phyloP scores from a whole-genome alignment of 2,113 vertebrate genomes.

The Progne subis region DNA sequence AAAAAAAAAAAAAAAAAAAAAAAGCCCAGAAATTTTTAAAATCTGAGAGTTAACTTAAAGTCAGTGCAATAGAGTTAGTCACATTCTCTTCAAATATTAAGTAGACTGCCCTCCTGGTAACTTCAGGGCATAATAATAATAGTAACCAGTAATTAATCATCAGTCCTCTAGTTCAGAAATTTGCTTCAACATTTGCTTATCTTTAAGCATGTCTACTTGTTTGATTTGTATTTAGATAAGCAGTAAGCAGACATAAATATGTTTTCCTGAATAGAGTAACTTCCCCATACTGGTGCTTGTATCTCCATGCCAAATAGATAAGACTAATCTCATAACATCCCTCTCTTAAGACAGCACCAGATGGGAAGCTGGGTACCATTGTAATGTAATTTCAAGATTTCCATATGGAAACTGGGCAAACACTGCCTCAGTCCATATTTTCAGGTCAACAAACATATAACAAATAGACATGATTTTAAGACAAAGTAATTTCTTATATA shows the following conservation, averaged over 20 bases:
- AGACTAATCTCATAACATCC: not conserved
- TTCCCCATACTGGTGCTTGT: not conserved
- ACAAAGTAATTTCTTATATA: constrained; percentile 42
- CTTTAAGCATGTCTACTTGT: not conserved
- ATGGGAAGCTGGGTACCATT: not conserved
- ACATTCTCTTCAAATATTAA: not conserved
- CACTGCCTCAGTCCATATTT: not conserved
- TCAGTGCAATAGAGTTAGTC: constrained; percentile 16
- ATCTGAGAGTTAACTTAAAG: not conserved
- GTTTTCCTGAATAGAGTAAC: not conserved
- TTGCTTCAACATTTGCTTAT: not conserved
- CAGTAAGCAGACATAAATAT: not conserved
- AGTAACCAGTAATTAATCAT: not conserved
- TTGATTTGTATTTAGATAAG: not conserved
- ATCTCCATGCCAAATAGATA: not conserved
- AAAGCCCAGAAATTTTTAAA: not conserved
- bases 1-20: not conserved
- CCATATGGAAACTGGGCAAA: not conserved
- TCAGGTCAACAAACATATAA: constrained; percentile 22
- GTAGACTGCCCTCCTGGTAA: not conserved
- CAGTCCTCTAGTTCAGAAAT: not conserved
- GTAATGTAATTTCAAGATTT: not conserved
- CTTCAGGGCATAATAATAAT: not conserved
- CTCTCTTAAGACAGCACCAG: not conserved
- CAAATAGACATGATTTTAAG: constrained; percentile 69